Conservation (phyloP, 2,113 vertebrate species). For the Variabilichromis moorii region DNA sequence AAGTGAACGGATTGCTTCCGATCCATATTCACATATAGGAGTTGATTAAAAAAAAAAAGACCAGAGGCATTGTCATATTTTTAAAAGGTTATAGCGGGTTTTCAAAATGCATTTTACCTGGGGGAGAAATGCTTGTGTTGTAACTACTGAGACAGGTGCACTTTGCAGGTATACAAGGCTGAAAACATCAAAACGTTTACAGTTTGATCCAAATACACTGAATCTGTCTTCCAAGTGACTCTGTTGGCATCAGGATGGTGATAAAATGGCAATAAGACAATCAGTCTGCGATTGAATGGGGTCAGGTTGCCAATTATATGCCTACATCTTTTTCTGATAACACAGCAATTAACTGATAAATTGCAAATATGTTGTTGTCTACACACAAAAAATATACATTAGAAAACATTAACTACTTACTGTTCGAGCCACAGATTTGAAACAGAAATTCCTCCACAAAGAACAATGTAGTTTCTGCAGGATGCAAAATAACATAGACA, state of each 20-base stretch:
- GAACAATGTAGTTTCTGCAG: rapidly evolving
- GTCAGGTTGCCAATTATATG: not conserved
- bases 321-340: not conserved
- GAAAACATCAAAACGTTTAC: rapidly evolving
- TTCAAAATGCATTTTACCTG: not conserved
- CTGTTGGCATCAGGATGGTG: not conserved
- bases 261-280: not conserved
- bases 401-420: not conserved
- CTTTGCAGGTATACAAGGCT: not conserved
- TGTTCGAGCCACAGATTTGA: not conserved
- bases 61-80: not conserved
- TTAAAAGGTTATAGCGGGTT: not conserved
- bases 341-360: not conserved
- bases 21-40: not conserved
- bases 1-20: not conserved
- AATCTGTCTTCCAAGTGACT: not conserved
- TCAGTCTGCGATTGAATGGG: not conserved
- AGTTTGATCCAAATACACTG: not conserved
- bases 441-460: not conserved
- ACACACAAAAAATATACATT: not conserved
- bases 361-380: rapidly evolving
- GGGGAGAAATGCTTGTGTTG: not conserved
- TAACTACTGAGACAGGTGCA: not conserved
- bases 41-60: not conserved
- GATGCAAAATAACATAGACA: not conserved